Percentiles rank a stretch among this genome's conserved stretches.
Conservation (phyloP, 2,888 invertebrate genomes). For the Tridacna crocea region DNA sequence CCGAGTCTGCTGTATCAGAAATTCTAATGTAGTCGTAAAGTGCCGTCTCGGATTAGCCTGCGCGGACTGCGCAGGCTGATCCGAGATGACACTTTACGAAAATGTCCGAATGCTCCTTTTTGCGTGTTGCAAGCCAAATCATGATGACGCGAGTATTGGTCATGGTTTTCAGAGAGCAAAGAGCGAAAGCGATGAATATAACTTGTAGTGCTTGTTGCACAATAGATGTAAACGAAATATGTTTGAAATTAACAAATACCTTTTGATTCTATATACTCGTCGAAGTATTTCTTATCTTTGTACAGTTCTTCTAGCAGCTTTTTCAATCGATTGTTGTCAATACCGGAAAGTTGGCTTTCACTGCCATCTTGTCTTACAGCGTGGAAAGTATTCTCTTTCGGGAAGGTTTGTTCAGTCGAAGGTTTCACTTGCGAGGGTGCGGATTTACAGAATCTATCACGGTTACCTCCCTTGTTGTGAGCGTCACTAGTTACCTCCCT, state of each 20-base stretch:
- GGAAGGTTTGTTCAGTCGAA: background rate
- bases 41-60: too few relatives aligned
- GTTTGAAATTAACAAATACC: conserved; percentile 59
- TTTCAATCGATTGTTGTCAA: conserved; percentile 68
- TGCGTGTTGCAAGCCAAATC: too few relatives aligned
- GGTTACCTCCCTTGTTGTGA: background rate
- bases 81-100: too few relatives aligned
- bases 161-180: too few relatives aligned
- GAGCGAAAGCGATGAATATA: too few relatives aligned
- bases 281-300: conserved; percentile 75
- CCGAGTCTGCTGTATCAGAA: too few relatives aligned
- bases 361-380: background rate
- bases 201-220: too few relatives aligned
- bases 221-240: too few relatives aligned
- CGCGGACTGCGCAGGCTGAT: too few relatives aligned
- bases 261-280: conserved; percentile 65
- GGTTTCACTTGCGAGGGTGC: conserved; percentile 39
- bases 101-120: too few relatives aligned
- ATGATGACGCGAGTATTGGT: too few relatives aligned
- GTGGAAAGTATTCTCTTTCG: conserved; percentile 8
- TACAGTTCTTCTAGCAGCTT: conserved; percentile 74
- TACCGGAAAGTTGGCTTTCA: conserved; percentile 37
- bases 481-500: conserved; percentile 18
- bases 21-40: too few relatives aligned
- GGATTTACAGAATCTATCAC: conserved; percentile 29